Base-by-base conservation (phyloP, 2,797 vertebrate genomes). In the Ctenosaura bakeri region DNA sequence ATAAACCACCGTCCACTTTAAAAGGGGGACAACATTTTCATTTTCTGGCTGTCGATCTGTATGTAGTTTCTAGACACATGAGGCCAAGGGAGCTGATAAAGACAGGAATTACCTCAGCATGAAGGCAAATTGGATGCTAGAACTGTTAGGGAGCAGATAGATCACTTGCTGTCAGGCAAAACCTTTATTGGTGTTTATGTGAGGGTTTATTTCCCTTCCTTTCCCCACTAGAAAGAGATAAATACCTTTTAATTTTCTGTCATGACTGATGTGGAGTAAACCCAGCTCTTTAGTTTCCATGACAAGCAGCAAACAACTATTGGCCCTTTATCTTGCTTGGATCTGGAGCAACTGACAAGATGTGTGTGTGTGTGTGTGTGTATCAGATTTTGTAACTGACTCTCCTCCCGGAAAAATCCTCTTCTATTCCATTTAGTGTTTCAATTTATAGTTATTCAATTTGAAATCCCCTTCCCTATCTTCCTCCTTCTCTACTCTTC, bases 181-280 rank as follows among this genome's bases (percentile, higher is more conserved):
- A 66, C 5, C 94, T 93, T 94, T 93, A 90, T 92, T 93, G 18
- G 46, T 92, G 93, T 88, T 87, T 90, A 83, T 87, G 73, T 87
- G 71, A 83, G 35, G 71, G 82, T 93, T 90, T 94, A 32, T 77
- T 91, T 29, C 90, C 54, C 87, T 91, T 92, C 89, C 16, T 88
- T 64, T 54, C 54, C 87, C 20, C 20, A 79, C 29, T 71, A 42
- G 78, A 74, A 79, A 87, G 84, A 78, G 80, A 88, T 83, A 90
- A 90, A 84, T 90, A 87, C 80, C 71, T 88, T 88, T 85, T 85
- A 79, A 52, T 88, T 88, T 84, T 85, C 73, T 87, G 74, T 50
- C 86, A 76, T 86, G 83, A 77, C 79, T 89, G 79, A 82, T 91
- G 46, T 86, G 83, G 64, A 86, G 71, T 62, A 85, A 42, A 81